Evolutionary conservation across 2,888 invertebrate species (phyloP).

Genomic region (Nymphalis urticae): DNA sequence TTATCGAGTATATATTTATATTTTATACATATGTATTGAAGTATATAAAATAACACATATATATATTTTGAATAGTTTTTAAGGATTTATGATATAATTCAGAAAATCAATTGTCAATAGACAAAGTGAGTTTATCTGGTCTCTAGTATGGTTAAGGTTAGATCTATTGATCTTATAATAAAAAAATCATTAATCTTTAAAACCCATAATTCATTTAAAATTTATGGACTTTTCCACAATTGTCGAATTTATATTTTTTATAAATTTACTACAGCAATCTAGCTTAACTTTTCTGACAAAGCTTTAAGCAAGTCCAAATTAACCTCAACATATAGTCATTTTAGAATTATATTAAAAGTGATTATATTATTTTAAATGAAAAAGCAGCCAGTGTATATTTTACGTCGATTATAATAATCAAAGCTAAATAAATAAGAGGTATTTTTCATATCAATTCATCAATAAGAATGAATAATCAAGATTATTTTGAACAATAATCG

Average conservation of each 20-base stretch:
- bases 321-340: no score
- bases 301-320: no score
- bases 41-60: slow-evolving; percentile 3
- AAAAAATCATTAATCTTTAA: not conserved
- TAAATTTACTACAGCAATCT: no score
- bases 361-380: not conserved
- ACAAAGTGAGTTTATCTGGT: slow-evolving; percentile 8
- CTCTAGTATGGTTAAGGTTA: not conserved
- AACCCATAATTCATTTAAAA: not conserved
- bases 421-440: no score
- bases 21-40: slow-evolving; percentile 1
- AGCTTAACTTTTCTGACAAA: no score
- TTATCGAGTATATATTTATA: slow-evolving; percentile 3
- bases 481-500: no score
- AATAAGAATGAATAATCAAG: no score
- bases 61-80: slow-evolving; percentile 4
- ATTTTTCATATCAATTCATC: no score
- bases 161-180: slow-evolving; percentile 1
- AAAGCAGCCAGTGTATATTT: not conserved
- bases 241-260: no score
- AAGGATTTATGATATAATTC: not conserved
- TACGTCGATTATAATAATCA: not conserved
- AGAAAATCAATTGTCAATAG: not conserved
- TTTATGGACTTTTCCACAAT: not conserved
- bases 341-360: not conserved